Conservation (phyloP, 2,888 invertebrate genomes). For the Napeogenes inachia region DNA sequence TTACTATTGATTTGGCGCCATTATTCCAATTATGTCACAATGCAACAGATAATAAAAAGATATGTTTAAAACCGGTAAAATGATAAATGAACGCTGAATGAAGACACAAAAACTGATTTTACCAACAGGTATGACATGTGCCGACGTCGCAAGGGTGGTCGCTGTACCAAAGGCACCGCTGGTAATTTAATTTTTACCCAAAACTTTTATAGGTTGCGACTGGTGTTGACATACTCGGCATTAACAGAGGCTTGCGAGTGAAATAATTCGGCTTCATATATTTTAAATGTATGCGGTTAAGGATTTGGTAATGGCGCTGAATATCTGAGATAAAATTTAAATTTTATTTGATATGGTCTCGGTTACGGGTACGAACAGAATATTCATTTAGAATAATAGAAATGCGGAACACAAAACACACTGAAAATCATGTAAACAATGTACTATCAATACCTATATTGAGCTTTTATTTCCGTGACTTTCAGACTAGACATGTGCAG, state of each 20-base stretch:
- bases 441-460: constrained; percentile 42
- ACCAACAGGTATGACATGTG: constrained; percentile 97
- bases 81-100: constrained; percentile 37
- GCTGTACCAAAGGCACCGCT: constrained; percentile 98
- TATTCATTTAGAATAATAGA: background rate
- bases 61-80: constrained; percentile 1
- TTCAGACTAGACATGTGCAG: constrained; percentile 99
- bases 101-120: constrained; percentile 64
- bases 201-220: constrained; percentile 51
- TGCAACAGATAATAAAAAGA: constrained; percentile 8
- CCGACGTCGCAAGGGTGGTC: constrained; percentile 96
- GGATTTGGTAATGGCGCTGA: constrained; percentile 77
- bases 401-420: background rate
- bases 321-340: constrained; percentile 33
- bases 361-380: constrained; percentile 17
- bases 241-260: constrained; percentile 71
- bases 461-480: constrained; percentile 79
- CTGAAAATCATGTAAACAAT: background rate
- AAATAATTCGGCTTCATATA: constrained; percentile 68
- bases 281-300: constrained; percentile 69
- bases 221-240: constrained; percentile 60
- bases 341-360: constrained; percentile 14
- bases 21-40: constrained; percentile 44
- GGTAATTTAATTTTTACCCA: constrained; percentile 83
- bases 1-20: constrained; percentile 61